Conservation (phyloP, 2,888 invertebrate genomes). For the Branchellion lobata region DNA sequence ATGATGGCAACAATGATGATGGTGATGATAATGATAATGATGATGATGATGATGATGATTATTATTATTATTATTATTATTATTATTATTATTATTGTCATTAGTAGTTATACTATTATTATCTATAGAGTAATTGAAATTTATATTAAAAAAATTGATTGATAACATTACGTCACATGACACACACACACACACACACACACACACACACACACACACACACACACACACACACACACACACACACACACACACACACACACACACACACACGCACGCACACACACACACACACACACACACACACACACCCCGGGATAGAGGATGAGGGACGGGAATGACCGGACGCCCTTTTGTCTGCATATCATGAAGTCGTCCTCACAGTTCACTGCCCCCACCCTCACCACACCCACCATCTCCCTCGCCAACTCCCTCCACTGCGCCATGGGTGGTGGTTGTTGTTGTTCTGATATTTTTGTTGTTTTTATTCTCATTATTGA, state of each 20-base stretch:
- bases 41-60: too few relatives aligned
- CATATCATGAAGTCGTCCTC: constrained; percentile 80
- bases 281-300: neutral
- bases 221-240: neutral
- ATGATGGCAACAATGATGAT: too few relatives aligned
- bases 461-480: neutral
- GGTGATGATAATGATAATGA: too few relatives aligned
- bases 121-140: too few relatives aligned
- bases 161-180: too few relatives aligned
- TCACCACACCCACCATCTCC: constrained; percentile 76
- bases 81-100: too few relatives aligned
- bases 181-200: neutral
- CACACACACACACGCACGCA: neutral
- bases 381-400: constrained; percentile 83
- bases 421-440: constrained; percentile 77
- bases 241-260: neutral
- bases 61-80: too few relatives aligned
- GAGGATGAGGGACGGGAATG: constrained; percentile 76
- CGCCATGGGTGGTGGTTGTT: neutral
- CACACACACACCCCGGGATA: constrained; percentile 66
- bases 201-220: constrained; percentile 1
- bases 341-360: constrained; percentile 71
- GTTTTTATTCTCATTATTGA: too few relatives aligned
- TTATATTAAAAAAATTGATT: too few relatives aligned
- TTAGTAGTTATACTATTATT: too few relatives aligned